These are phyloP conservation scores for Eupithecia subumbrata DNA, from an alignment of 2,888 invertebrate genomes.

Conservation along the genomic window DNA sequence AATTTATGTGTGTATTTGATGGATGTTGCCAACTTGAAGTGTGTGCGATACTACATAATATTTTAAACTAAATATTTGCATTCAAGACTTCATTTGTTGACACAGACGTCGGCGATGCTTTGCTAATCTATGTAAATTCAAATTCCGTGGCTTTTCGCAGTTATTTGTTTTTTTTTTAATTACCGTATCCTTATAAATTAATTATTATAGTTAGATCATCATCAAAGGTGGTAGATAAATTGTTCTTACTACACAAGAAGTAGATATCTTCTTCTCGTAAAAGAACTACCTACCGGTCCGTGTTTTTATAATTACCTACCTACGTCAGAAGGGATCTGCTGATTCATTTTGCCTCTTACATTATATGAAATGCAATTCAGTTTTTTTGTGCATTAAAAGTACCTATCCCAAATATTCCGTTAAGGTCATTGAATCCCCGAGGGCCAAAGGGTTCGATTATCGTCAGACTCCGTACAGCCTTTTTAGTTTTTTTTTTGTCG, in stretches of 20 bases:
- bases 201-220: background rate
- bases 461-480: background rate
- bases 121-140: background rate
- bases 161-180: background rate
- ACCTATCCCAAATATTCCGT: background rate
- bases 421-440: background rate
- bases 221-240: background rate
- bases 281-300: background rate
- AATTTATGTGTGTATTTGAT: background rate
- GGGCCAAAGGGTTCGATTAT: background rate
- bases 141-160: background rate
- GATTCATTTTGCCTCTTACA: background rate
- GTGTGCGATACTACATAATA: background rate
- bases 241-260: background rate
- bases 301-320: background rate
- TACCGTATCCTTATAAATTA: background rate
- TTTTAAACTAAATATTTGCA: background rate
- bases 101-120: background rate
- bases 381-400: background rate
- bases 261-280: background rate
- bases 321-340: background rate
- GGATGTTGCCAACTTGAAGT: constrained; percentile 6
- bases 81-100: background rate
- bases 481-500: background rate
- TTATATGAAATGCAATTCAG: background rate